Percentiles rank a stretch among this genome's conserved stretches.
Evolutionary conservation across 2,888 invertebrate species (phyloP).

Genomic region (Neria commutata): DNA sequence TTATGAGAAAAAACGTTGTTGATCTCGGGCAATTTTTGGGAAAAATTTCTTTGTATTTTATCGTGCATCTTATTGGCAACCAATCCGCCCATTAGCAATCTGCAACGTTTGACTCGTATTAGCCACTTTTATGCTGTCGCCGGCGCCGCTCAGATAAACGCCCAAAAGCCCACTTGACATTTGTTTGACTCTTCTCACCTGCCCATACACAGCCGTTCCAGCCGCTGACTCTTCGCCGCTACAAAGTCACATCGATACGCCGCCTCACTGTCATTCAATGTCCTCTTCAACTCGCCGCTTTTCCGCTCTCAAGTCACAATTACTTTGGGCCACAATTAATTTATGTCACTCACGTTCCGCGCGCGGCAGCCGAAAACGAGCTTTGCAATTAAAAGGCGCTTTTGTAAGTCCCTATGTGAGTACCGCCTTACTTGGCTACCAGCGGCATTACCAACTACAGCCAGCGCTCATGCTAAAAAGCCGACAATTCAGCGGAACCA

Average conservation of each 20-base stretch:
- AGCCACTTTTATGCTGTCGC: too few relatives aligned
- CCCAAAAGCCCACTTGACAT: conserved; percentile 19
- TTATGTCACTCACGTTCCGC: conserved; percentile 55
- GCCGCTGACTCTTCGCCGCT: too few relatives aligned
- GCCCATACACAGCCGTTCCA: conserved; percentile 10
- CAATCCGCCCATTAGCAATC: too few relatives aligned
- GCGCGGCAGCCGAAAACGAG: conserved; percentile 18
- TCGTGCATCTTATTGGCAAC: too few relatives aligned
- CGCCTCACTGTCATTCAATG: background rate
- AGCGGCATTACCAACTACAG: conserved; percentile 21
- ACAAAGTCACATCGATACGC: too few relatives aligned
- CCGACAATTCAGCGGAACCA: too few relatives aligned
- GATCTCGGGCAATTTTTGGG: too few relatives aligned
- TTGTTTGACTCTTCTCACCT: conserved; percentile 29
- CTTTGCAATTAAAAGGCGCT: conserved; percentile 56
- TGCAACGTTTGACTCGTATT: too few relatives aligned
- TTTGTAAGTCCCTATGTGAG: conserved; percentile 20
- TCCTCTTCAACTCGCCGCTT: background rate
- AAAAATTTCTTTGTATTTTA: too few relatives aligned
- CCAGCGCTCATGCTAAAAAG: conserved; percentile 13
- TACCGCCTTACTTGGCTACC: background rate
- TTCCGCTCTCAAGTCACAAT: background rate
- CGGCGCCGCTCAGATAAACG: too few relatives aligned
- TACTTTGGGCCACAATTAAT: conserved; percentile 46
- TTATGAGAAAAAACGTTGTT: too few relatives aligned